A percentile compares a stretch with the other conserved stretches of the same genome.
Conservation (phyloP, 1,140 invertebrate genomes). For the Pentalonia nigronervosa region DNA sequence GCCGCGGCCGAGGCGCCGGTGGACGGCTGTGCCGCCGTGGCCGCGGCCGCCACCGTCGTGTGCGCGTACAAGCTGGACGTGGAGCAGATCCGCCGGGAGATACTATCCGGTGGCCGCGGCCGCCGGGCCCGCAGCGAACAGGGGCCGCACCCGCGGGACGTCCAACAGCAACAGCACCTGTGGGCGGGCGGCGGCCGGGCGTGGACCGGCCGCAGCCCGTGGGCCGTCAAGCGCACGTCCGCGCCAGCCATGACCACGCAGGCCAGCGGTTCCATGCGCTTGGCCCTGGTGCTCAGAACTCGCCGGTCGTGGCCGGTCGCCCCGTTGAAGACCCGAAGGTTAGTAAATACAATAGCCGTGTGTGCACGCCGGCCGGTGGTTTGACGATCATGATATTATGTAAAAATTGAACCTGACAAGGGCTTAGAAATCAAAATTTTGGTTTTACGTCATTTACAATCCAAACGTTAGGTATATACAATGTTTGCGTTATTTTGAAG, state of each 20-base stretch:
- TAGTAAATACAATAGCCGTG: neutral
- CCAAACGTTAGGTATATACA: no score
- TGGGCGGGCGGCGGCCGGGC: slow-evolving; percentile 60
- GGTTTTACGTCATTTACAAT: no score
- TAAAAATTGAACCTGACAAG: no score
- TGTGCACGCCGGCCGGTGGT: no score
- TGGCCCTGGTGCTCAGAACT: slow-evolving; percentile 62
- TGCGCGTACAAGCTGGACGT: slow-evolving; percentile 61
- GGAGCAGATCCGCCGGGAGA: slow-evolving; percentile 61
- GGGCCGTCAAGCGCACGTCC: slow-evolving; percentile 62
- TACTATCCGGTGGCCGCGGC: slow-evolving; percentile 60
- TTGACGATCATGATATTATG: no score
- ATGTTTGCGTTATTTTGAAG: no score
- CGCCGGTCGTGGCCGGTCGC: slow-evolving; percentile 63
- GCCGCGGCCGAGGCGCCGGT: slow-evolving; percentile 61
- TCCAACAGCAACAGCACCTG: slow-evolving; percentile 60
- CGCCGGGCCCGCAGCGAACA: slow-evolving; percentile 61
- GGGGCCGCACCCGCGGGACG: slow-evolving; percentile 58
- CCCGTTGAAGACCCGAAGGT: slow-evolving; percentile 61
- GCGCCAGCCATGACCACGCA: slow-evolving; percentile 61
- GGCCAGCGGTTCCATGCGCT: slow-evolving; percentile 59
- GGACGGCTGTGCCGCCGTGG: neutral
- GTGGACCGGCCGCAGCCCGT: slow-evolving; percentile 60
- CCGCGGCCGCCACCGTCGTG: slow-evolving; percentile 66
- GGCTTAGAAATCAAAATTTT: no score